A percentile compares a stretch with the other conserved stretches of the same genome.
Evolutionary conservation across 2,113 vertebrate species (phyloP).

Genomic region (Eolophus roseicapilla): DNA sequence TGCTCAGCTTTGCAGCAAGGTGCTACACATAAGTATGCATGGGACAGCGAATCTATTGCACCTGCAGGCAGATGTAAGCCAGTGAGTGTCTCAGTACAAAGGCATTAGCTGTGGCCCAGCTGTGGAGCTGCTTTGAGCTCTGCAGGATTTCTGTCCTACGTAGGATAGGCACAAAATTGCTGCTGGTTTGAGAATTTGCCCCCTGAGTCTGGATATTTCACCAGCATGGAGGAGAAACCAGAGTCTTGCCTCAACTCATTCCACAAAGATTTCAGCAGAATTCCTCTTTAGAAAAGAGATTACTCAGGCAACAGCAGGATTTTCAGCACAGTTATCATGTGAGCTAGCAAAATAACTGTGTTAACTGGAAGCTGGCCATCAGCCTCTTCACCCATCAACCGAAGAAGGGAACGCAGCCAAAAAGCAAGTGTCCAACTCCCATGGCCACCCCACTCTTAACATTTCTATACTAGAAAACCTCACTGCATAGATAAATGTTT

Average conservation of each 20-base stretch:
- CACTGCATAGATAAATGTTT: neutral
- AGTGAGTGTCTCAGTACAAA: neutral
- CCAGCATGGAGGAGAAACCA: neutral
- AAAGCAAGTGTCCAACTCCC: neutral
- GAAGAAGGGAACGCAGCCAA: neutral
- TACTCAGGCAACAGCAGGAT: neutral
- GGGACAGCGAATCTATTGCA: neutral
- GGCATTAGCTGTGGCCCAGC: neutral
- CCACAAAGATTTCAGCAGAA: neutral
- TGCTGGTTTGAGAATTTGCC: neutral
- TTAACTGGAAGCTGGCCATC: neutral
- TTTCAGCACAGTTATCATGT: neutral
- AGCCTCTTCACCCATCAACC: neutral
- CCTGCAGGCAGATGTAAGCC: neutral
- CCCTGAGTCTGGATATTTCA: neutral
- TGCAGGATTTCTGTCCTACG: neutral
- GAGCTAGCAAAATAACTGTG: neutral
- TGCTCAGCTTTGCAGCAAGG: neutral
- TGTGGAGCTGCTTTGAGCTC: neutral
- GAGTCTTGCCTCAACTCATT: neutral
- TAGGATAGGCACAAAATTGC: neutral
- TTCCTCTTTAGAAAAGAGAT: neutral
- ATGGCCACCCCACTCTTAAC: neutral
- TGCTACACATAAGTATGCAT: neutral
- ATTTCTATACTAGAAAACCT: neutral